Conservation (phyloP, 2,888 invertebrate genomes). For the Zaprionus lineosus region DNA sequence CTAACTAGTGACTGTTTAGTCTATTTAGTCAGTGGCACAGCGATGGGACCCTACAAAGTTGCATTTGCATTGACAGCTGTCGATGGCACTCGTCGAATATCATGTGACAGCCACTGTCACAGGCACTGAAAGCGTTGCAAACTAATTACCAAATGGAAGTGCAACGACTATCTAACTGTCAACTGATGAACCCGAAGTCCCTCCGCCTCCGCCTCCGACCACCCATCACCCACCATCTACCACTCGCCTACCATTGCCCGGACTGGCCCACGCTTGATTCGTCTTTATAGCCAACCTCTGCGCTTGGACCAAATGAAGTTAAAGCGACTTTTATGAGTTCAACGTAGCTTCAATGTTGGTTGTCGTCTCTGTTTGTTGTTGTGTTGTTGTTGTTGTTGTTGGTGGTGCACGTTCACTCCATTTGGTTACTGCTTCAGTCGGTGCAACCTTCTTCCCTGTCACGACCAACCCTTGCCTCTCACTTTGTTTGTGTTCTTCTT, state of each 20-base stretch:
- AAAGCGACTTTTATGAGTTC: slow-evolving; percentile 61
- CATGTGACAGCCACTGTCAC: background rate
- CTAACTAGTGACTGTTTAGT: too few relatives aligned
- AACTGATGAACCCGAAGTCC: slow-evolving; percentile 1
- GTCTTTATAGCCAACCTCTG: too few relatives aligned
- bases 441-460: too few relatives aligned
- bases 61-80: too few relatives aligned
- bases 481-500: slow-evolving; percentile 15
- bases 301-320: slow-evolving; percentile 47
- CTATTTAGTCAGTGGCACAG: too few relatives aligned
- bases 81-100: too few relatives aligned
- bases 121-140: background rate
- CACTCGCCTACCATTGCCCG: too few relatives aligned
- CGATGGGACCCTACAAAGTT: too few relatives aligned
- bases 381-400: slow-evolving; percentile 10
- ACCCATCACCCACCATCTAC: too few relatives aligned
- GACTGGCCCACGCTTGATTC: too few relatives aligned
- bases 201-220: too few relatives aligned
- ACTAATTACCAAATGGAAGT: slow-evolving; percentile 23
- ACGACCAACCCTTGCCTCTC: too few relatives aligned
- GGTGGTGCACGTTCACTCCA: slow-evolving; percentile 3
- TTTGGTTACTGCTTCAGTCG: background rate
- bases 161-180: background rate
- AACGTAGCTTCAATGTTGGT: slow-evolving; percentile 49
- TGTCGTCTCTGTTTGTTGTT: background rate